A percentile compares a stretch with the other conserved stretches of the same genome.
These are phyloP conservation scores for Holacanthella duospinosa DNA, from an alignment of 2,888 invertebrate genomes.

Conservation along the genomic window DNA sequence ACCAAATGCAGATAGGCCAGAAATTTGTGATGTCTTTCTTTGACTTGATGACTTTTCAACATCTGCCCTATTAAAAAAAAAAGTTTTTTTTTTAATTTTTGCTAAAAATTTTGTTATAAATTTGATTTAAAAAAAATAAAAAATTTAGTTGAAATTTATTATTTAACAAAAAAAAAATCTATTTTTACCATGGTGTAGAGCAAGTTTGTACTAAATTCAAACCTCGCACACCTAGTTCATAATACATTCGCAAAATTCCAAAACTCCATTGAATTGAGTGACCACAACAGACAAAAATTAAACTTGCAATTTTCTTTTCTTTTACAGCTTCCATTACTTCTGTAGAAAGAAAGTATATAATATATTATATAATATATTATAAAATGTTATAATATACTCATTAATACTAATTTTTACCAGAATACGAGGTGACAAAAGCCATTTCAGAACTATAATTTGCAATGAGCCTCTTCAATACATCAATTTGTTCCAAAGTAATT, in stretches of 20 bases:
- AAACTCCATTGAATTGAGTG: constrained; percentile 82
- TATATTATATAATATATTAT: background rate
- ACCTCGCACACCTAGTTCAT: constrained; percentile 76
- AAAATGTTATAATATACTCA: background rate
- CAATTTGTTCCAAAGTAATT: constrained; percentile 55
- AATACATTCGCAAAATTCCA: constrained; percentile 77
- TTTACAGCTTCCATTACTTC: constrained; percentile 45
- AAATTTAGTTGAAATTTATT: no score
- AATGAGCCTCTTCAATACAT: constrained; percentile 52
- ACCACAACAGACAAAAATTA: constrained; percentile 78
- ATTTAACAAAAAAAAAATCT: no score
- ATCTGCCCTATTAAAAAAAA: no score
- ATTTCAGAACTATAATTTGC: constrained; percentile 46
- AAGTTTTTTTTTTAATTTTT: no score
- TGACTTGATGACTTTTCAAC: no score
- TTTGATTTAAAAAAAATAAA: background rate
- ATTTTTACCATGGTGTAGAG: constrained; percentile 67
- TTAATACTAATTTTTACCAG: no score
- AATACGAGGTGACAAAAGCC: constrained; percentile 41
- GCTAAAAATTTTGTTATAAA: no score
- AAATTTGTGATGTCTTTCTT: constrained; percentile 14
- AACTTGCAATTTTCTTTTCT: constrained; percentile 48
- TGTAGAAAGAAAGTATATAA: no score
- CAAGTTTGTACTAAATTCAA: constrained; percentile 75
- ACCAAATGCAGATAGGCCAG: constrained; percentile 26